Base-by-base conservation (phyloP, 2,113 vertebrate genomes). In the Amphilophus citrinellus region DNA sequence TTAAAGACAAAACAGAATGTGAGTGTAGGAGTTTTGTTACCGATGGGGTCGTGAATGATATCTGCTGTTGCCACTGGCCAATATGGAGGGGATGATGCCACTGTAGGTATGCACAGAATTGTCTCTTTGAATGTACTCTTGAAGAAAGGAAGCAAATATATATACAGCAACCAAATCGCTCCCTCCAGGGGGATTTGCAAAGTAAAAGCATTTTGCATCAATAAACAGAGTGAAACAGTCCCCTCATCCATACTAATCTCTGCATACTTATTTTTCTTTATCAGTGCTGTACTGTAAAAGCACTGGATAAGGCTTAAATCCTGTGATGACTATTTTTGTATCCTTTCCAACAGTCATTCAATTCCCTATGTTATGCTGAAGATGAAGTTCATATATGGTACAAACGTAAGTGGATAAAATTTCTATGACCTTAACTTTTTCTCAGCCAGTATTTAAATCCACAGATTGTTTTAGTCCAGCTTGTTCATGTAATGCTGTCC, bases 1-100 rank as follows among this genome's bases (percentile, higher is more conserved):
- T 94, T 89, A 91, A 90, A 90, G 83, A 92, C 78, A 80, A 89
- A 90, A 91, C 80, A 20, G 82, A 90, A 90, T 89, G 87, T 91
- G 90, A 90, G 77, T 78, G 83, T 83, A 81, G 80, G 84, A 84
- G 92, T 91, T 92, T 61, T 32, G 82, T 89, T 92, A 90, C 87
- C 83, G 85, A 91, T 93, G 82, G 83, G 82, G 76, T 83, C 53
- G 2, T 90, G 85, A 90, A 92, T 90, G 88, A 91, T 91, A 89
- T 91, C 78, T 90, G 89, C 81, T 63, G 61, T 85, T 84, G 80
- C 80, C 2, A 3, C 84, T 84, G 76, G 89, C 86, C 82, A 79
- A 85, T 90, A 90, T 68, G 62, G 76, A 79, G n/a, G 35, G 78
- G 92, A 53, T 61, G 83, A 91, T 90, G 92, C 92, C 90, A 91